Evolutionary conservation across 1,140 invertebrate species (phyloP), one percentile per base, ranked within the genome.

Genomic region (Drosophila nannoptera): DNA sequence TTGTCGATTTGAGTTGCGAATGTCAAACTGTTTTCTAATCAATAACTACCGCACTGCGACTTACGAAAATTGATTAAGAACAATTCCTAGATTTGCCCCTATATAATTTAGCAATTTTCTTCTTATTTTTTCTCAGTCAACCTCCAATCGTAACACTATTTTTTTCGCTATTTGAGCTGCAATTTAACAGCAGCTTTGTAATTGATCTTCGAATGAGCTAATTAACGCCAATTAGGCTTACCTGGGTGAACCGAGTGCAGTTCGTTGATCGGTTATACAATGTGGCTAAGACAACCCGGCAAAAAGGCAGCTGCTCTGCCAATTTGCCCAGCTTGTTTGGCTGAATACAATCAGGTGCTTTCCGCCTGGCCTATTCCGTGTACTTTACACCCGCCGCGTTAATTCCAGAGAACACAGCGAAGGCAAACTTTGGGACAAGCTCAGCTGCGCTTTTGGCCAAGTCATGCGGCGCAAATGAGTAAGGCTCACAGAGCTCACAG

Each of bases 371-470:
- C 3, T 22, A 22, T 7, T 14, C 40, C 12, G 40, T 9, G 73
- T 77, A 77, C 78, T 83, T 82, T 82, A 82, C 75, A 64, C 78
- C n/a, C 54, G 40, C 32, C 56, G 36, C 78, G 78, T 75, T 62
- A 83, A 82, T 82, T 82, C 78, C 78, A 72, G 84, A 82, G 72
- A 82, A 83, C 78, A 52, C 33, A 31, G 22, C 32, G 35, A 33
- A 40, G 36, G 55, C 46, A 46, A 54, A 11, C 22, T 32, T 42
- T 42, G 32, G 14, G 50, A 36, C 32, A 16, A 52, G 32, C 49
- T 40, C 4, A n/a, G 43, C 8, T 31, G 22, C 11, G 55, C 16
- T 65, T 64, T 45, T 46, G 70, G 70, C 33, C 61, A 75, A 78
- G 63, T 82, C 78, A 83, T 78, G 75, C 50, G 7, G 22, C 29